Evolutionary conservation across 2,113 vertebrate genomes (phyloP), one percentile per base, ranked within the genome.

Genomic region (Cheirogaleus medius): DNA sequence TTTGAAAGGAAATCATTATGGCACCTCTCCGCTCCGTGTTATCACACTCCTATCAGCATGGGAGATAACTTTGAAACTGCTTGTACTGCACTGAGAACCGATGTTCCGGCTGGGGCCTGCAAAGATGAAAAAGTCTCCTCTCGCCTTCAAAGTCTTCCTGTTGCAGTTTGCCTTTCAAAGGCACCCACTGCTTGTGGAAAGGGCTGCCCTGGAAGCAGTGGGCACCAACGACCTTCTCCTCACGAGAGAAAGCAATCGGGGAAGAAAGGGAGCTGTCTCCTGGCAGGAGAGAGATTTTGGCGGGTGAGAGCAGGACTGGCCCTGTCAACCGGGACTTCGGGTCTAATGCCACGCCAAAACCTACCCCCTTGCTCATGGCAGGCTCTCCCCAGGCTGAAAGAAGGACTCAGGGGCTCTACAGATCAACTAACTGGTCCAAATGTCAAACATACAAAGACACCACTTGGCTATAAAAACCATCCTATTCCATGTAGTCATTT

Each of bases 1-100:
- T 95, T 91, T 98, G 97, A 98, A 97, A 94, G 96, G 96, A 98
- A 98, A 98, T 98, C 85, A 20, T 97, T 98, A 94, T 78, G 94
- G 97, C 49, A 63, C 85, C 81, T 90, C 88, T 98, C 92, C 39
- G 89, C 87, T 95, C 95, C 1, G 6, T 82, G 94, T 85, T 95
- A 97, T 76, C 95, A 95, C 95, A 90, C n/a, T 83, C 82, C 76
- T 21, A 96, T 96, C 96, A 96, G 90, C 96, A 93, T 1, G 91
- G 97, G 77, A 94, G 88, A 97, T 97, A 93, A 69, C 84, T 98
- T 63, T 83, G 77, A 96, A 98, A 98, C 81, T 95, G 97, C 90
- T 71, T 95, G 47, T 87, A 84, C 47, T 84, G 96, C 64, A 54
- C 96, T 44, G 84, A 98, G 97, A 97, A 93, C 29, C 97, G 39